Percentiles rank a stretch among this genome's conserved stretches.
phyloP scores from a whole-genome alignment of 2,888 invertebrate species.

The Tetragnatha montana region DNA sequence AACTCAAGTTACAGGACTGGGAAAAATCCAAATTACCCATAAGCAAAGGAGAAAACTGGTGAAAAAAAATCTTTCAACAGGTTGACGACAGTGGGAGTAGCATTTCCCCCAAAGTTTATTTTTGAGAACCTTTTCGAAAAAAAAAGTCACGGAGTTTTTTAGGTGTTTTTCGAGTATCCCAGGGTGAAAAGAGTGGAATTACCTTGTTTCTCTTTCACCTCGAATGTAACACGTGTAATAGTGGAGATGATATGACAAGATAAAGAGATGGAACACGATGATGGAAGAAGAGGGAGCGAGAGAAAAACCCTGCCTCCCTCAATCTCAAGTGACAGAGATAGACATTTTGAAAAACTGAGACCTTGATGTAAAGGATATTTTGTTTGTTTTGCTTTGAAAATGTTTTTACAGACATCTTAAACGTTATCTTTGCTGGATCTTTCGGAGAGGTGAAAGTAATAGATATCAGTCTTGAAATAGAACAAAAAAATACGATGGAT shows the following conservation, averaged over 20 bases:
- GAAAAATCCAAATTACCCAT: conserved; percentile 35
- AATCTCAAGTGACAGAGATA: background rate
- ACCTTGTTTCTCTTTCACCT: conserved; percentile 23
- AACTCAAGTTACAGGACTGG: conserved; percentile 31
- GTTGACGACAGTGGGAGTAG: conserved; percentile 26
- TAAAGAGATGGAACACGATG: conserved; percentile 15
- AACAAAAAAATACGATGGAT: too few relatives aligned
- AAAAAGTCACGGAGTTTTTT: conserved; percentile 12
- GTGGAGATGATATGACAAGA: conserved; percentile 42
- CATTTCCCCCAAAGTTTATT: conserved; percentile 42
- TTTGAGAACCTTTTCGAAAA: conserved; percentile 17
- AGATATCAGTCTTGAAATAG: too few relatives aligned
- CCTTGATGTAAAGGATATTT: too few relatives aligned
- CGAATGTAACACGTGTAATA: background rate
- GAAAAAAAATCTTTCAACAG: conserved; percentile 41
- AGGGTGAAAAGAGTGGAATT: conserved; percentile 9
- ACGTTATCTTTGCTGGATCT: too few relatives aligned
- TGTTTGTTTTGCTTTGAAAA: too few relatives aligned
- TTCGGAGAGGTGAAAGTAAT: too few relatives aligned
- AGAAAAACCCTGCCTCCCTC: background rate
- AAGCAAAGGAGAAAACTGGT: conserved; percentile 6
- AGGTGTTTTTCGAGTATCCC: background rate
- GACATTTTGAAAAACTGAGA: too few relatives aligned
- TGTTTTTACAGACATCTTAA: too few relatives aligned
- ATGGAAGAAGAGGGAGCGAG: background rate